These are phyloP conservation scores for Petrocephalus microphthalmus DNA, from an alignment of 2,113 vertebrate genomes.

Conservation along the genomic window DNA sequence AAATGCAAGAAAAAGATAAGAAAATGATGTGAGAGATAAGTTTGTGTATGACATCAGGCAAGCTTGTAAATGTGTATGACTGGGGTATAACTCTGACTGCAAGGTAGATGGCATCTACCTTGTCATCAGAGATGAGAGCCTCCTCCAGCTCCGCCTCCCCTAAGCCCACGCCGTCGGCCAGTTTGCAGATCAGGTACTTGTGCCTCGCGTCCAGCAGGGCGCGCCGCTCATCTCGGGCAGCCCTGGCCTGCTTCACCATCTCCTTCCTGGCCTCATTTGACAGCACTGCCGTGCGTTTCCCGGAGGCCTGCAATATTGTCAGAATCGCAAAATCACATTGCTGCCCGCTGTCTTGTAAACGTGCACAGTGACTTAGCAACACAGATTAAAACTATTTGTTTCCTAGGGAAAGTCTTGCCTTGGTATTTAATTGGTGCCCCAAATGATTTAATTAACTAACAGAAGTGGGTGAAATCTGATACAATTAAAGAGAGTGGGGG, in stretches of 20 bases:
- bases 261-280: constrained; percentile 64
- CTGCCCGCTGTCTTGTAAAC: background rate
- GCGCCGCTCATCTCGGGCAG: constrained; percentile 60
- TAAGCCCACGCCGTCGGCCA: constrained; percentile 52
- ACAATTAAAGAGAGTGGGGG: background rate
- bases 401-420: background rate
- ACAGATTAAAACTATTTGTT: background rate
- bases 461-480: background rate
- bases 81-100: background rate
- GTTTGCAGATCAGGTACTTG: constrained; percentile 60
- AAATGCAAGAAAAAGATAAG: background rate
- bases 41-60: background rate
- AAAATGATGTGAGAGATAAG: background rate
- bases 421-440: background rate
- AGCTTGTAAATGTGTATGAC: background rate
- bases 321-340: constrained; percentile 13
- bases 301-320: constrained; percentile 42
- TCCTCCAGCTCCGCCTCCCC: constrained; percentile 63
- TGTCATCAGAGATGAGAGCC: constrained; percentile 47
- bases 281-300: constrained; percentile 51
- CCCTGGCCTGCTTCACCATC: constrained; percentile 53
- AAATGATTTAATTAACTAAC: background rate
- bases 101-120: background rate
- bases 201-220: constrained; percentile 61
- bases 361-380: background rate